phyloP scores from a whole-genome alignment of 2,888 invertebrate species.

The Erebia palarica region DNA sequence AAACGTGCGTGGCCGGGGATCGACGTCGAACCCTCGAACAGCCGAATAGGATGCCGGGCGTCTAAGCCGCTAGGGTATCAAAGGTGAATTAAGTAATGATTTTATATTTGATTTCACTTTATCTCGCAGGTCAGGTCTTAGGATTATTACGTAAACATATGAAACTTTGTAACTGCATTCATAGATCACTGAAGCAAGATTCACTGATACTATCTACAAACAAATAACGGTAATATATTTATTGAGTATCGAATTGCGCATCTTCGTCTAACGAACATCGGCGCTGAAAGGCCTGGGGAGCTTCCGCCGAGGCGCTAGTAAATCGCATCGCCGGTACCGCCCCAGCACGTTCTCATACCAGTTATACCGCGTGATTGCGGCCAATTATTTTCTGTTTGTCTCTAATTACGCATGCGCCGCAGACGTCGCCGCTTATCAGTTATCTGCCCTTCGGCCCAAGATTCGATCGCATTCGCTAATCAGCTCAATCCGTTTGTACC shows the following conservation, averaged over 20 bases:
- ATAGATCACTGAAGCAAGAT: conserved; percentile 3
- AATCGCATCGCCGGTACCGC: conserved; percentile 50
- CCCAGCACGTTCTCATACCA: conserved; percentile 62
- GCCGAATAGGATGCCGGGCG: too few relatives aligned
- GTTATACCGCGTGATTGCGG: conserved; percentile 72
- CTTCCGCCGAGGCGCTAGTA: conserved; percentile 54
- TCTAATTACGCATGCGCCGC: conserved; percentile 82
- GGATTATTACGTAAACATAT: background rate
- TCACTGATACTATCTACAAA: conserved; percentile 13
- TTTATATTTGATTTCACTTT: background rate
- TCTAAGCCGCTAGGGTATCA: too few relatives aligned
- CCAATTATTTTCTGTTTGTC: conserved; percentile 83
- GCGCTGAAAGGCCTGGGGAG: conserved; percentile 41
- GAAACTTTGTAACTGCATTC: background rate
- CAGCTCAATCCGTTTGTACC: conserved; percentile 68
- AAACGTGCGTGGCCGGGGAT: too few relatives aligned
- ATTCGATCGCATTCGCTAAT: conserved; percentile 75
- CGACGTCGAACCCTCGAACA: too few relatives aligned
- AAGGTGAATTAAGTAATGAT: too few relatives aligned
- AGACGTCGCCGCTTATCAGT: conserved; percentile 74
- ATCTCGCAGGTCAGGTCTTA: background rate
- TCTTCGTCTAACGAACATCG: conserved; percentile 29
- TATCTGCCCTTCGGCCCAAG: conserved; percentile 80
- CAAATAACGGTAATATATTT: conserved; percentile 22
- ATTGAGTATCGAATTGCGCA: conserved; percentile 28